Conservation (phyloP, 2,797 vertebrate species). For the Hapalemur alaotrensis region DNA sequence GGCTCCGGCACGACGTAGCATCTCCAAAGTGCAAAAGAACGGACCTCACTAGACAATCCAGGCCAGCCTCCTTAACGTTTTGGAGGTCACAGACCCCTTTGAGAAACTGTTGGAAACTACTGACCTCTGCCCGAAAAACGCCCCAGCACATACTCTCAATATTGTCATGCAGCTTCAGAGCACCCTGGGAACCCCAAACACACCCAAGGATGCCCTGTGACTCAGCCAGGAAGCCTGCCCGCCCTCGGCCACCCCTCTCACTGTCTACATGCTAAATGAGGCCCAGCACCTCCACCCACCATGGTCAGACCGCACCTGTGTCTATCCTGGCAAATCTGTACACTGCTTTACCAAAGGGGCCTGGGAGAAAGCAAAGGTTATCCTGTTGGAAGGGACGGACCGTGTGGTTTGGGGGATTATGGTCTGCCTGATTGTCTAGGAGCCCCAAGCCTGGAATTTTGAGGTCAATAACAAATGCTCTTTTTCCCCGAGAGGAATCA, state of each 20-base stretch:
- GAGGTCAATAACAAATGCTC: not conserved
- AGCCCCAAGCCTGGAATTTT: not conserved
- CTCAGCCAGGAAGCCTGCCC: not conserved
- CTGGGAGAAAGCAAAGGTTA: not conserved
- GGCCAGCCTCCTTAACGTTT: not conserved
- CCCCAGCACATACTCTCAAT: not conserved
- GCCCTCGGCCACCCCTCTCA: not conserved
- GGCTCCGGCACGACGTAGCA: not conserved
- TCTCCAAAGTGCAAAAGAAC: not conserved
- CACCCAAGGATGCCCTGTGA: rapidly evolving
- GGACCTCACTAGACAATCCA: not conserved
- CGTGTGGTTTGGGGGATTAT: not conserved
- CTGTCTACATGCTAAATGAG: not conserved
- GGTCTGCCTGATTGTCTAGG: not conserved
- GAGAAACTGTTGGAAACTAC: not conserved
- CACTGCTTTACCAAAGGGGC: not conserved
- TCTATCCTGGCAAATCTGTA: not conserved
- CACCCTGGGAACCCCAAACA: not conserved
- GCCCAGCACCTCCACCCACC: not conserved
- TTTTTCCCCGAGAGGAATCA: not conserved
- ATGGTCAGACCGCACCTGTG: rapidly evolving
- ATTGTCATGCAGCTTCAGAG: not conserved
- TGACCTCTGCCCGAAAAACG: not conserved
- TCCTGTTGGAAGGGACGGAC: not conserved
- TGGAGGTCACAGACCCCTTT: not conserved